Evolutionary conservation across 2,797 vertebrate genomes (phyloP).

Genomic region (Ptychobarbus kaznakovi): DNA sequence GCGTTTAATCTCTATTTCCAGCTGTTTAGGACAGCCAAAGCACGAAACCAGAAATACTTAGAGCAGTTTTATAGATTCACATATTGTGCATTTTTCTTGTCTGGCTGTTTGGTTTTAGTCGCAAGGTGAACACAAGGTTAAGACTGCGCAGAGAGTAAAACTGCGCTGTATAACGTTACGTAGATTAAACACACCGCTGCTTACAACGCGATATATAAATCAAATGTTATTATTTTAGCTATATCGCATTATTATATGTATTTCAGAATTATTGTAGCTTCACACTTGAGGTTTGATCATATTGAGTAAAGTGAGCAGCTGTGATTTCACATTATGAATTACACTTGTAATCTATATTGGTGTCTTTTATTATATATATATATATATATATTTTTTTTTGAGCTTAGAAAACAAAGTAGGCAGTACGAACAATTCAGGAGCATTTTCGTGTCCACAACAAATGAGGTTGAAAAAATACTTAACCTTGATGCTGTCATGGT

Average conservation of each 20-base stretch:
- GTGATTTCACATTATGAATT: neutral
- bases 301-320: neutral
- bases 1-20: neutral
- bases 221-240: accelerated
- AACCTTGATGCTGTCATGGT: neutral
- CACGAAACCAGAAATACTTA: neutral
- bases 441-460: neutral
- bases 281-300: neutral
- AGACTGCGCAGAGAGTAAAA: neutral
- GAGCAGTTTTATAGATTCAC: neutral
- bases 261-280: neutral
- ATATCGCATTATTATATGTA: neutral
- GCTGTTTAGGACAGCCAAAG: neutral
- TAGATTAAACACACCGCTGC: neutral
- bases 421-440: neutral
- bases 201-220: neutral
- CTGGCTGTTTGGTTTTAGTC: neutral
- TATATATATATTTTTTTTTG: too few relatives aligned
- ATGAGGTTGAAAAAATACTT: neutral
- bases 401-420: neutral
- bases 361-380: neutral
- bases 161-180: neutral
- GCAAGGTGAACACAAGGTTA: constrained; percentile 85
- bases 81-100: neutral
- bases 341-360: neutral